Base-by-base conservation (phyloP, 2,888 invertebrate genomes). In the Crematogaster levior region DNA sequence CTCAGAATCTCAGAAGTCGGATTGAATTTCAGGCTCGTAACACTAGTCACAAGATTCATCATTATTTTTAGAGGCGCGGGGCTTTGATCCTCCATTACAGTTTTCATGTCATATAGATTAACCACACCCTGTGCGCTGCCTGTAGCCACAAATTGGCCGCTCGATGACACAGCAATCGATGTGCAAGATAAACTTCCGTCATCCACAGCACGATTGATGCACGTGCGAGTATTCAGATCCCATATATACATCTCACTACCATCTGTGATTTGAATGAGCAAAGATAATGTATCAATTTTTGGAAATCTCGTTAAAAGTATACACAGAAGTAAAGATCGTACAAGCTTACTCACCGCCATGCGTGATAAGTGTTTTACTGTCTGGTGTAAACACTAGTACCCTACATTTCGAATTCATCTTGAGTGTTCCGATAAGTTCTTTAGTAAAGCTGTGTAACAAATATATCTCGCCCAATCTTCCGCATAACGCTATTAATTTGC, bases 91-190 rank as follows among this genome's bases (percentile, higher is more conserved):
- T 94, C 92, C 27, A 96, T 92, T 7, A 96, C 94, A 40, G 95
- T 95, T 4, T 96, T 95, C 15, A 96, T 96, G 82, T 97, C 96
- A 93, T 99, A 99, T 5, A 99, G 93, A 95, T 99, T 99, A 0
- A 99, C 98, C 43, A 98, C 97, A 46, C 99, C 99, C 91, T 98
- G 97, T 75, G 96, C 96, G 68, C 98, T 98, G 24, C 99, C 99
- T 58, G 98, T 97, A 0, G 98, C 98, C 51, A 99, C 88, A 90
- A 97, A 96, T 85, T 97, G 97, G 65, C 97, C 97, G 93, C 97
- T 97, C 0, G 96, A 95, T 37, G 98, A 97, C 34, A 97, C 94
- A 0, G 97, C 95, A 56, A 99, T 92, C 9, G 96, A 95, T 0
- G 96, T 96, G 1, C 98, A 98, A 77, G 96, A 95, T 1, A 99